Conservation (phyloP, 2,113 vertebrate species). For the Psittacara wagleri region DNA sequence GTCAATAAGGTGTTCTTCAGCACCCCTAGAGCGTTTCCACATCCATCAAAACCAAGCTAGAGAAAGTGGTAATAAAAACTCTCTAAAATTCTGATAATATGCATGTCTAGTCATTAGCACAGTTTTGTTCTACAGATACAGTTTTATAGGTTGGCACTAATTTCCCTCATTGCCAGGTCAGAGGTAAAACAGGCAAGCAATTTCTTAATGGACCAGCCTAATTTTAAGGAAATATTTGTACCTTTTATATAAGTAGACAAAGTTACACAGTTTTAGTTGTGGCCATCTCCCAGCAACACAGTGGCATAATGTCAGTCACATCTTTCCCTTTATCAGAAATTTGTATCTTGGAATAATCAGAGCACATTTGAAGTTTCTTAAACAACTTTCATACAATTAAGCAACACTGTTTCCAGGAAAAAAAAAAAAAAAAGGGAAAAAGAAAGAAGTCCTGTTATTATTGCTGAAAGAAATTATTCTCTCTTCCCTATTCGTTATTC, state of each 20-base stretch:
- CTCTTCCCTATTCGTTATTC: neutral
- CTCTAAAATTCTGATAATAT: neutral
- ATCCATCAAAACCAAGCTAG: neutral
- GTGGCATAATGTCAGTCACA: neutral
- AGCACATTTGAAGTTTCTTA: neutral
- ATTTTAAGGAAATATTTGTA: neutral
- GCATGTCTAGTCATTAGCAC: neutral
- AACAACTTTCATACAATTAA: neutral
- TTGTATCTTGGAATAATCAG: neutral
- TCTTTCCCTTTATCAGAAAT: neutral
- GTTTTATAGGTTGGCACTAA: neutral
- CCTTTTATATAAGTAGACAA: neutral
- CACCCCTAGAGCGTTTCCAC: neutral
- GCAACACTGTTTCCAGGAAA: neutral
- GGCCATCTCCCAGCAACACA: neutral
- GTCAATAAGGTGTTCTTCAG: neutral
- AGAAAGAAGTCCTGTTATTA: neutral
- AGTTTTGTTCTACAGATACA: neutral
- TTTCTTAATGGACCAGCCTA: neutral
- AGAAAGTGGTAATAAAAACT: neutral
- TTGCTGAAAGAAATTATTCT: neutral
- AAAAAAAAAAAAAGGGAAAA: rapidly evolving
- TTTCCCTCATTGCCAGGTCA: neutral
- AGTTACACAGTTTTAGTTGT: neutral
- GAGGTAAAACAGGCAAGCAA: neutral